phyloP scores from a whole-genome alignment of 2,797 vertebrate genomes.

The Eulemur albifrons region DNA sequence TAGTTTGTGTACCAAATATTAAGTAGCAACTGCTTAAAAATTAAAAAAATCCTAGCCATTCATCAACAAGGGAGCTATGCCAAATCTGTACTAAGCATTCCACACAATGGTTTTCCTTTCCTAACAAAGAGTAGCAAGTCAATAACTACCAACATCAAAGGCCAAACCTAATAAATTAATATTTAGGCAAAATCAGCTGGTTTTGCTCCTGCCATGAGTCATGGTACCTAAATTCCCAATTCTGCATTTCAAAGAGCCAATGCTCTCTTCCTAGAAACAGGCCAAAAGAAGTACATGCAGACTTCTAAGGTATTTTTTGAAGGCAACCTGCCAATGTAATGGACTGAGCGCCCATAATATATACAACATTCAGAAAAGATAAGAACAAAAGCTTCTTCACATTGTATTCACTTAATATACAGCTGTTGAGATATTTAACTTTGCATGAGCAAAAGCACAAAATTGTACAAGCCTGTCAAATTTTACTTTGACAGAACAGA shows the following conservation, averaged over 20 bases:
- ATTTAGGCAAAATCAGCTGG: neutral
- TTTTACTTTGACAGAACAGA: neutral
- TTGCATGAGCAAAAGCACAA: neutral
- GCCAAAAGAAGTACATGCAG: neutral
- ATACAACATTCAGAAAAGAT: slow-evolving; percentile 30
- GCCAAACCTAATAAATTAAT: slow-evolving; percentile 1
- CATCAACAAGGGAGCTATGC: neutral
- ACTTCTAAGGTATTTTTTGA: neutral
- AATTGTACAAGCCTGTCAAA: slow-evolving; percentile 11
- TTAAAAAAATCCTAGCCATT: neutral
- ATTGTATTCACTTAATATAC: neutral
- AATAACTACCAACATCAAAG: neutral
- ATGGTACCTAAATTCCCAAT: neutral
- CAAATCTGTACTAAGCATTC: neutral
- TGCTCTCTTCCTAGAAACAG: neutral
- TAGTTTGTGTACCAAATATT: neutral
- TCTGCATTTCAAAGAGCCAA: neutral
- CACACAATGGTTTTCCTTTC: neutral
- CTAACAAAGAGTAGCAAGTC: neutral
- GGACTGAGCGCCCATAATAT: neutral
- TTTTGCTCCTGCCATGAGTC: neutral
- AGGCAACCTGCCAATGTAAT: slow-evolving; percentile 11
- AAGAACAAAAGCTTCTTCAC: neutral
- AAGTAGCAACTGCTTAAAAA: neutral
- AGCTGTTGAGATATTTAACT: neutral